phyloP scores from a whole-genome alignment of 2,797 vertebrate genomes.

The Anguilla anguilla region DNA sequence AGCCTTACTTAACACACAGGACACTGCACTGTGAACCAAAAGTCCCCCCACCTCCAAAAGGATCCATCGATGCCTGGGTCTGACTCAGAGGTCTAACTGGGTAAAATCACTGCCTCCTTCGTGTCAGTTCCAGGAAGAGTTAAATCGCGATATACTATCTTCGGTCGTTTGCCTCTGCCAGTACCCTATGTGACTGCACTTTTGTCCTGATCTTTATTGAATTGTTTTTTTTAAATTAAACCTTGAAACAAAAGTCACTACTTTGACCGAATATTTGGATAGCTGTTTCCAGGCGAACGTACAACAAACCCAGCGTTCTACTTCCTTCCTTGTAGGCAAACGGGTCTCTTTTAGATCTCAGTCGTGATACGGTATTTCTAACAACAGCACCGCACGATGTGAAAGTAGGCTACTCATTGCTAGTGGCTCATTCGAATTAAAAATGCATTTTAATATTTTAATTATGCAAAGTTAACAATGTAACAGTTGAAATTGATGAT shows the following conservation, averaged over 20 bases:
- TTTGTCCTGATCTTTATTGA: not conserved
- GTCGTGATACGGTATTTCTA: not conserved
- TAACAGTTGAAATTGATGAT: not conserved
- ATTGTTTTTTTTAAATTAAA: not conserved
- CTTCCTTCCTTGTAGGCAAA: not conserved
- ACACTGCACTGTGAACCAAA: not conserved
- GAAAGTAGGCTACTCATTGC: not conserved
- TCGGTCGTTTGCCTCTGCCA: not conserved
- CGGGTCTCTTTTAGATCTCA: not conserved
- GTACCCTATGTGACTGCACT: not conserved
- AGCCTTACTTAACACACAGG: not conserved
- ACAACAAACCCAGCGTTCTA: not conserved
- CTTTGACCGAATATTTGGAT: not conserved
- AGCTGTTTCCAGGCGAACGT: not conserved
- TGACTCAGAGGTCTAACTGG: not conserved
- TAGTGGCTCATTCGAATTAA: not conserved
- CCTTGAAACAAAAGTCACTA: not conserved
- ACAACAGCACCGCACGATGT: not conserved
- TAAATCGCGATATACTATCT: not conserved
- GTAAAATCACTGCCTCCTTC: not conserved
- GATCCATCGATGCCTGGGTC: not conserved
- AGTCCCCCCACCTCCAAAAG: not conserved
- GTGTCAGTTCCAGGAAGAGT: not conserved
- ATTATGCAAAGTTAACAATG: not conserved
- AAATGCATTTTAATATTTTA: not conserved